Evolutionary conservation across 2,888 invertebrate genomes (phyloP).

Genomic region (Drosophila meridiana): DNA sequence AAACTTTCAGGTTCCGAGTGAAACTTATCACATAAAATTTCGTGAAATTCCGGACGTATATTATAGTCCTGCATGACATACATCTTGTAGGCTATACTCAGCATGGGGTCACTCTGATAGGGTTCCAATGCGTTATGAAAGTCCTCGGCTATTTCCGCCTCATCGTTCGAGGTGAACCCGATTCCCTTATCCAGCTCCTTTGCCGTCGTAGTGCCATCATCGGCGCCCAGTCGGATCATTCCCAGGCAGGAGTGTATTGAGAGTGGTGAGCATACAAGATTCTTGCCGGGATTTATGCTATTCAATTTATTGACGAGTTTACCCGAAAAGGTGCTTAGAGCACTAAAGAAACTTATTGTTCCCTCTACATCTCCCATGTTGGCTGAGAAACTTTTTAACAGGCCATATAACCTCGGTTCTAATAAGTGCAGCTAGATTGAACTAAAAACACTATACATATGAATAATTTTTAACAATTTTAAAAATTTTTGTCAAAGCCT

Average conservation of each 20-base stretch:
- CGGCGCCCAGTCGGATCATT: conserved; percentile 48
- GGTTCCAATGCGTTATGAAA: conserved; percentile 19
- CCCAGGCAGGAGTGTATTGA: conserved; percentile 35
- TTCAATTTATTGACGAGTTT: conserved; percentile 18
- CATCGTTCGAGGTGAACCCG: neutral
- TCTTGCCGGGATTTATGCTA: conserved; percentile 17
- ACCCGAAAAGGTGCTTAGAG: conserved; percentile 25
- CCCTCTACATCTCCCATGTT: neutral
- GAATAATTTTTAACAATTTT: neutral
- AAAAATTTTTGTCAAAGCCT: neutral
- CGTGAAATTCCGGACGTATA: conserved; percentile 86
- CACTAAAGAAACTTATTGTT: conserved; percentile 5
- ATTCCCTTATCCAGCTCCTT: conserved; percentile 39
- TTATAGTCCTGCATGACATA: conserved; percentile 87
- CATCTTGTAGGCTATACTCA: conserved; percentile 90
- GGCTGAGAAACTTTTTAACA: neutral
- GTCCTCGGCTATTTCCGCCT: conserved; percentile 21
- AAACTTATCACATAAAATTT: conserved; percentile 87
- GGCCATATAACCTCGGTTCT: neutral
- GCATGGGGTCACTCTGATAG: conserved; percentile 42
- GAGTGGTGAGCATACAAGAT: conserved; percentile 53
- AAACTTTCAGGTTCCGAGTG: conserved; percentile 88
- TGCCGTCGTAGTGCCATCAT: conserved; percentile 23
- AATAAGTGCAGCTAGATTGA: neutral
- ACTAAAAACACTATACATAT: conserved; percentile 2